phyloP scores from a whole-genome alignment of 2,888 invertebrate genomes.

The Escarpia spicata region DNA sequence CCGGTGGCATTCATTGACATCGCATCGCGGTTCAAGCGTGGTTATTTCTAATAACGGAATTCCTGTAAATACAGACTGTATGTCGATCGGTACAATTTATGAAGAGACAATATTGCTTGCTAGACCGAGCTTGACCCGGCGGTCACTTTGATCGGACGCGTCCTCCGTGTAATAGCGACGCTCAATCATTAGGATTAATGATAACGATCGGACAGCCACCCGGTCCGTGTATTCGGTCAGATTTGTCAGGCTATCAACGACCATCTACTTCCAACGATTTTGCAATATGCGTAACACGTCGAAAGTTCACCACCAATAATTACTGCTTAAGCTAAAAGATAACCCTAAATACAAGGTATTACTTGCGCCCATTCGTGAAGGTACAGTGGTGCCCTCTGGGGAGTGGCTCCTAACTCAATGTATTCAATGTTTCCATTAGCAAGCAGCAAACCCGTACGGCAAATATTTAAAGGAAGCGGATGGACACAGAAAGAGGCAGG shows the following conservation, averaged over 20 bases:
- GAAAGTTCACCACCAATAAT: neutral
- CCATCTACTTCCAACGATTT: neutral
- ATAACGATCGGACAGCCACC: neutral
- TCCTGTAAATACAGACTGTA: neutral
- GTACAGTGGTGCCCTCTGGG: too few relatives aligned
- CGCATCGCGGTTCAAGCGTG: neutral
- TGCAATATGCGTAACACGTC: neutral
- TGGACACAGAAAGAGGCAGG: too few relatives aligned
- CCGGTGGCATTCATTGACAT: neutral
- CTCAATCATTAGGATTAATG: neutral
- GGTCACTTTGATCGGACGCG: neutral
- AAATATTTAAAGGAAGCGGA: too few relatives aligned
- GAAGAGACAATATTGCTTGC: conserved; percentile 6
- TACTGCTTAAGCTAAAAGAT: neutral
- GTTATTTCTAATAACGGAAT: neutral
- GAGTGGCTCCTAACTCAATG: too few relatives aligned
- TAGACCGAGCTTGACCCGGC: neutral
- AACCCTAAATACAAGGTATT: neutral
- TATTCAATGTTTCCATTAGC: neutral
- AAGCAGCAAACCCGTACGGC: neutral
- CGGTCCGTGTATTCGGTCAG: neutral
- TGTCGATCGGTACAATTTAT: neutral
- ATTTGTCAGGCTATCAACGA: neutral
- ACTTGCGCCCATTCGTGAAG: neutral
- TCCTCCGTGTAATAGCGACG: neutral